Evolutionary conservation across 2,113 vertebrate species (phyloP).

Genomic region (Rhipidura dahli): DNA sequence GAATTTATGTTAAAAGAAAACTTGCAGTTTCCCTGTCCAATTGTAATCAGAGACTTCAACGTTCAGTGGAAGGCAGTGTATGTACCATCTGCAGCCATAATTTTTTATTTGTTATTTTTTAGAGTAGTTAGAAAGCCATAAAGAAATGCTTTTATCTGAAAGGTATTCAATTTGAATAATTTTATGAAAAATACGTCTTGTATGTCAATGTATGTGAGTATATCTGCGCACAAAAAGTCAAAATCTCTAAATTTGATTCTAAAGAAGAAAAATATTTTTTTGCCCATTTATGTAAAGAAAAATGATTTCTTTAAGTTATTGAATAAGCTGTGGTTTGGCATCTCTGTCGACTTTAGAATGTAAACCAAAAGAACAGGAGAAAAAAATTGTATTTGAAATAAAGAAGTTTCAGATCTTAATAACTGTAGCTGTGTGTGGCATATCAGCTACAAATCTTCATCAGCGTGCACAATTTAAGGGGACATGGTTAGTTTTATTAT

Average conservation of each 20-base stretch:
- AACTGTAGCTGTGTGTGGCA: background rate
- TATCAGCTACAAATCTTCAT: background rate
- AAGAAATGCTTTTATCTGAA: background rate
- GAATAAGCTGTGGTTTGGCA: background rate
- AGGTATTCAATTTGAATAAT: background rate
- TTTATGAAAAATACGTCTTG: background rate
- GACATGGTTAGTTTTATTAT: background rate
- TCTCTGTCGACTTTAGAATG: background rate
- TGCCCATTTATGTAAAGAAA: background rate
- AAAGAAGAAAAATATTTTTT: background rate
- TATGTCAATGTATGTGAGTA: background rate
- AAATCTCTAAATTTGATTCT: background rate
- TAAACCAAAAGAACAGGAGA: background rate
- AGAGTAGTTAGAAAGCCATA: background rate
- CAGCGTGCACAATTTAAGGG: background rate
- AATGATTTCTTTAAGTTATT: background rate
- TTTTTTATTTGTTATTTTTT: background rate
- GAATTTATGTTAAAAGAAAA: slow-evolving; percentile 36
- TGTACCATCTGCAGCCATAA: background rate
- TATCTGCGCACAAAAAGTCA: background rate
- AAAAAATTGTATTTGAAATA: background rate
- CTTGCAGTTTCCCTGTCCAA: background rate
- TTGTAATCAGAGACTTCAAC: background rate
- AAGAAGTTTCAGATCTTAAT: background rate
- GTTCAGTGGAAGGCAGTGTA: background rate